Evolutionary conservation across 92 coral and sea anemone genomes (phyloP).

Genomic region (Porites rus): DNA sequence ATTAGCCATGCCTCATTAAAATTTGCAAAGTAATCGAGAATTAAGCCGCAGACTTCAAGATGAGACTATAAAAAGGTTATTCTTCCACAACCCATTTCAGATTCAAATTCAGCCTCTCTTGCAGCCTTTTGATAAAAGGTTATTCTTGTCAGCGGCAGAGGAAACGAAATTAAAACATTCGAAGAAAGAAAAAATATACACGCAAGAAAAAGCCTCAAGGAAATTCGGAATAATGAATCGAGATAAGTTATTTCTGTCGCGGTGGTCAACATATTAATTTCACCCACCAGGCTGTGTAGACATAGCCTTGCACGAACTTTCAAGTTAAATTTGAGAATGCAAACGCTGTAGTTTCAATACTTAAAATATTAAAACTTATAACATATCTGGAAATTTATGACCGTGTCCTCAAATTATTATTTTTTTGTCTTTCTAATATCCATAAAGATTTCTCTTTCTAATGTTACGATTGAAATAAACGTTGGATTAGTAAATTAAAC

Average conservation of each 20-base stretch:
- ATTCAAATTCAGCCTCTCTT: conserved; percentile 16
- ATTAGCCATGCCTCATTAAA: conserved; percentile 22
- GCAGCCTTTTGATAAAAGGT: not conserved
- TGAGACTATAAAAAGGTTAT: not conserved
- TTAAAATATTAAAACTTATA: not conserved
- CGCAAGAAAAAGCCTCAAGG: not conserved
- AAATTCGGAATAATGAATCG: not conserved
- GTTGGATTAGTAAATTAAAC: not conserved
- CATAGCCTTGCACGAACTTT: not conserved
- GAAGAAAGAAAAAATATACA: not conserved
- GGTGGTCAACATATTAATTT: not conserved
- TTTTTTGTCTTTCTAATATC: not conserved
- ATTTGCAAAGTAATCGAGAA: conserved; percentile 8
- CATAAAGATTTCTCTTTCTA: not conserved
- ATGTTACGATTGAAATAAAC: not conserved
- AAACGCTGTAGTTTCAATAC: not conserved
- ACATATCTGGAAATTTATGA: not conserved
- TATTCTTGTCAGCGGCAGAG: not conserved
- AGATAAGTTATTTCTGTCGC: not conserved
- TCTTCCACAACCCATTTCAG: not conserved
- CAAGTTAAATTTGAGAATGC: not conserved
- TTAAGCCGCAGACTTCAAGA: not conserved
- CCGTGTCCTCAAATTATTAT: not conserved
- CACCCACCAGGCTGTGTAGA: not conserved
- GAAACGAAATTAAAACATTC: not conserved